Conservation (phyloP, 2,888 invertebrate genomes). For the Scaptomyza tumidula region DNA sequence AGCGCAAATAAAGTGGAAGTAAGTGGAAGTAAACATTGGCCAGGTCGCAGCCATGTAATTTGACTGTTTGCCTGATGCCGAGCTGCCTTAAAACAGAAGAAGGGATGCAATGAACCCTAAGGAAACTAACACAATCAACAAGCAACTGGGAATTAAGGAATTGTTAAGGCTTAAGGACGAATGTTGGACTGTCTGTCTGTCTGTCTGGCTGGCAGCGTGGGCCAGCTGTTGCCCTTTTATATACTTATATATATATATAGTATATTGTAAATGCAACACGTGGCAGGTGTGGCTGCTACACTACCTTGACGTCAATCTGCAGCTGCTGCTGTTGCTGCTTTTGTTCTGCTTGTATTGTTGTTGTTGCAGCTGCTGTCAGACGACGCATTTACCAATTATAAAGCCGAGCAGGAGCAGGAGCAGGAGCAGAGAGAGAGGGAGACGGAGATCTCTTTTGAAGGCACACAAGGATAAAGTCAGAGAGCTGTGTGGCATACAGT, state of each 20-base stretch:
- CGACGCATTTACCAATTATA: constrained; percentile 54
- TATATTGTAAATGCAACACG: constrained; percentile 61
- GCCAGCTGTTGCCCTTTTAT: constrained; percentile 50
- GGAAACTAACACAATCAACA: constrained; percentile 2
- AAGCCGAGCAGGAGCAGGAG: constrained; percentile 25
- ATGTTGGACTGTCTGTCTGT: not conserved
- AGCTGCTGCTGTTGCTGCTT: constrained; percentile 44
- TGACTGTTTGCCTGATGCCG: constrained; percentile 52
- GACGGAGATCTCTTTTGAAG: too few relatives aligned
- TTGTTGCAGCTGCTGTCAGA: constrained; percentile 39
- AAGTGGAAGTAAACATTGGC: constrained; percentile 66
- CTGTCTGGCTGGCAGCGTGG: constrained; percentile 13
- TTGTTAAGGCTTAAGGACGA: constrained; percentile 5
- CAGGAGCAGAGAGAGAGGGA: too few relatives aligned
- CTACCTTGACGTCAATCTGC: constrained; percentile 51
- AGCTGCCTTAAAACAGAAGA: constrained; percentile 13
- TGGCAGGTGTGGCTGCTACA: constrained; percentile 69
- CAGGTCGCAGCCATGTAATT: constrained; percentile 68
- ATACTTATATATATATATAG: not conserved
- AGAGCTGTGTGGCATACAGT: constrained; percentile 39
- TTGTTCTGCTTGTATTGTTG: constrained; percentile 16
- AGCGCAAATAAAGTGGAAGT: constrained; percentile 66
- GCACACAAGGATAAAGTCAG: constrained; percentile 55
- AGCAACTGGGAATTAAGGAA: not conserved
- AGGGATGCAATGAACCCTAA: constrained; percentile 44